Percentiles rank a stretch among this genome's conserved stretches.
Evolutionary conservation across 30 jellyfish, hydroid and myxozoan species (phyloP).

Genomic region (Hydra vulgaris): DNA sequence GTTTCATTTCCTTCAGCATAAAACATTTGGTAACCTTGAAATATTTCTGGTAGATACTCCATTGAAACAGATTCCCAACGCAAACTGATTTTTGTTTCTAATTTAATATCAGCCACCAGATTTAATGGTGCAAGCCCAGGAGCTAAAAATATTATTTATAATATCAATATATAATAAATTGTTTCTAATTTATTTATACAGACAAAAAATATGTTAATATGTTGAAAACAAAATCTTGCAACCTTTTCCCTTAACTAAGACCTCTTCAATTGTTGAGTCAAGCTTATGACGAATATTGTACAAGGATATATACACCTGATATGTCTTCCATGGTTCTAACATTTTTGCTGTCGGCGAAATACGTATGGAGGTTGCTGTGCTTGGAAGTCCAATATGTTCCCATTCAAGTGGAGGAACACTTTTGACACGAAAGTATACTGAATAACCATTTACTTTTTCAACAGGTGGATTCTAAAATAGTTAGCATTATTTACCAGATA

Average conservation of each 20-base stretch:
- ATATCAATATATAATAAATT: no score
- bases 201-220: no score
- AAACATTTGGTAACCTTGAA: slow-evolving; percentile 25
- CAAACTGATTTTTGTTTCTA: slow-evolving; percentile 5
- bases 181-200: no score
- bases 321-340: slow-evolving; percentile 32
- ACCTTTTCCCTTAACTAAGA: slow-evolving; percentile 53
- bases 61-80: slow-evolving; percentile 12
- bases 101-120: slow-evolving; percentile 9
- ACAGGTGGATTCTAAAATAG: slow-evolving; percentile 14
- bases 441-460: background rate
- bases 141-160: no score
- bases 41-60: slow-evolving; percentile 2
- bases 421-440: background rate
- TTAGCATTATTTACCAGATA: no score
- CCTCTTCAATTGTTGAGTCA: slow-evolving; percentile 34
- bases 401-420: background rate
- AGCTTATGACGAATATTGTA: slow-evolving; percentile 18
- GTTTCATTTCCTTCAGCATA: background rate
- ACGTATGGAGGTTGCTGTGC: slow-evolving; percentile 5
- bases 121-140: slow-evolving; percentile 20
- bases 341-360: background rate
- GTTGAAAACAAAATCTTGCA: no score
- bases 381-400: slow-evolving; percentile 14
- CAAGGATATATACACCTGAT: slow-evolving; percentile 34